phyloP scores from a whole-genome alignment of 2,113 vertebrate genomes.

The Vulpes ferrilata region DNA sequence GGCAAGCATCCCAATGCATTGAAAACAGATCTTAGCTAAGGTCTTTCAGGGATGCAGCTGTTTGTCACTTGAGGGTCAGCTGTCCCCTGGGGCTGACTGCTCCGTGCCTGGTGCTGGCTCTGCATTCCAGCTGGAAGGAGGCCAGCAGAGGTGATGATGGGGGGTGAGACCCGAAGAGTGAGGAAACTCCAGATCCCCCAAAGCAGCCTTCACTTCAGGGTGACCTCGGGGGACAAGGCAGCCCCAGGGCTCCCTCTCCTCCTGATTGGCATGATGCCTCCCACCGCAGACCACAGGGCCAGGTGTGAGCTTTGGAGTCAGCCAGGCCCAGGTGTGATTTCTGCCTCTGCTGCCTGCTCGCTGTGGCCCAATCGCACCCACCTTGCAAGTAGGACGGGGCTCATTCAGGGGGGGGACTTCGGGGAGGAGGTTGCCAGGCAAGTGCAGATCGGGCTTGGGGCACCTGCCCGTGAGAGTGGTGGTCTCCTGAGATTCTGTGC shows the following conservation, averaged over 20 bases:
- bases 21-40: background rate
- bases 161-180: background rate
- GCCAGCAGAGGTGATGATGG: background rate
- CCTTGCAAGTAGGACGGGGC: background rate
- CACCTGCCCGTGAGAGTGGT: rapidly evolving
- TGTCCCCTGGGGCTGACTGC: background rate
- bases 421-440: background rate
- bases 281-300: background rate
- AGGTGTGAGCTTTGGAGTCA: background rate
- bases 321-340: background rate
- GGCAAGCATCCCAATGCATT: background rate
- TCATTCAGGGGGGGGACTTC: background rate
- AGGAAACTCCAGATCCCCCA: background rate
- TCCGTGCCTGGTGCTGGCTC: background rate
- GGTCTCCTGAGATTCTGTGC: background rate
- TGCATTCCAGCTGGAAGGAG: background rate
- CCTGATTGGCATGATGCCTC: background rate
- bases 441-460: background rate
- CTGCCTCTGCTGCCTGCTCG: background rate
- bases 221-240: background rate
- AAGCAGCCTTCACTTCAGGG: background rate
- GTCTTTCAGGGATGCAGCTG: background rate
- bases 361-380: background rate
- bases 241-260: background rate
- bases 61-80: background rate